Conservation (phyloP, 1,140 invertebrate genomes). For the Phenacoccus solenopsis region DNA sequence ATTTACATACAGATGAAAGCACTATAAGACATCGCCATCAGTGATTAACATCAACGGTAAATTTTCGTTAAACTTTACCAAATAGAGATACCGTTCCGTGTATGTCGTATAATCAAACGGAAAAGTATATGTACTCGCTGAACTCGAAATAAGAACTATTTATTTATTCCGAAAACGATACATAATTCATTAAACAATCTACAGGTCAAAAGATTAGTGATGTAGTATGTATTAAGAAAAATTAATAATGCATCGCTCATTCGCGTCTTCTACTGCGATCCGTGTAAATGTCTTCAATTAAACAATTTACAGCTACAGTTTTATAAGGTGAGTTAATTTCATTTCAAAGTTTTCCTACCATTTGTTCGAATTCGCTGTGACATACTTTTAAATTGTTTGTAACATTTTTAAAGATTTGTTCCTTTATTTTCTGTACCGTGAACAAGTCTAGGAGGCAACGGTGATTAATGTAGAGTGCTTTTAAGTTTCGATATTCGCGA, state of each 20-base stretch:
- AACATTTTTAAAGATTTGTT: too few relatives aligned
- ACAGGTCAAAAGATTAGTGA: conserved; percentile 1
- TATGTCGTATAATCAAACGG: not conserved
- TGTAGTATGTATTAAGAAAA: not conserved
- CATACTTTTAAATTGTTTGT: too few relatives aligned
- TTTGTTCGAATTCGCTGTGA: too few relatives aligned
- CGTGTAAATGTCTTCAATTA: not conserved
- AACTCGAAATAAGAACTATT: not conserved
- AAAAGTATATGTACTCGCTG: not conserved
- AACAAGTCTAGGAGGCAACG: too few relatives aligned
- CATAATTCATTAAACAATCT: not conserved
- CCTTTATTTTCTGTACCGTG: too few relatives aligned
- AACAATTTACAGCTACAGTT: not conserved
- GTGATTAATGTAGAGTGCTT: too few relatives aligned
- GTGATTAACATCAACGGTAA: too few relatives aligned
- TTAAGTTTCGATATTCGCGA: too few relatives aligned
- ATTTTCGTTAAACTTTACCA: too few relatives aligned
- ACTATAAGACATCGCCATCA: too few relatives aligned
- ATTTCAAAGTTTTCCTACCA: not conserved
- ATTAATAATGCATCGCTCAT: not conserved
- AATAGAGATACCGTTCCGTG: too few relatives aligned
- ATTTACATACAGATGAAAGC: too few relatives aligned
- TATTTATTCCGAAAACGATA: not conserved
- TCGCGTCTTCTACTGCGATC: not conserved
- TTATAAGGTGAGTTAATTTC: not conserved